Base-by-base conservation (phyloP, 2,797 vertebrate genomes). In the Pelochelys cantorii region DNA sequence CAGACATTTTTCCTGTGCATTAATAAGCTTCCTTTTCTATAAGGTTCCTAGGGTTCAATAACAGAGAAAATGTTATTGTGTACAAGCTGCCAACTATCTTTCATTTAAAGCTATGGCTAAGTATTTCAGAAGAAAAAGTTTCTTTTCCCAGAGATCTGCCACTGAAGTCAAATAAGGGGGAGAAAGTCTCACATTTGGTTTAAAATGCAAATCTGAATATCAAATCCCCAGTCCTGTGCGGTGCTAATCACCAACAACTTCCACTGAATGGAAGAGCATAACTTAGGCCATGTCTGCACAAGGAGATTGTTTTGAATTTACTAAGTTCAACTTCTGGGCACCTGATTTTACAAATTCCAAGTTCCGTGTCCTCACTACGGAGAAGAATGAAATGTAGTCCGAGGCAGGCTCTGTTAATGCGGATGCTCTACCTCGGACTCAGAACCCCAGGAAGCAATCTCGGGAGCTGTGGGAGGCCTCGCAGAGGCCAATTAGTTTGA, bases 101-200 rank as follows among this genome's bases (percentile, higher is more conserved):
- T 65, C 15, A 84, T 59, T 88, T 80, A 31, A 93, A 90, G 37
- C 53, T 25, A 54, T 83, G 82, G 4, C 3, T 37, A 25, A 25
- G 1, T 5, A 89, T 87, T 84, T 85, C 53, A 91, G 5, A 85
- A 53, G 12, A n/a, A 52, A 11, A 18, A 17, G 2, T 23, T 78
- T 86, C 18, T 8, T 57, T 31, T 57, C 29, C 3, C 14, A 68
- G 1, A 87, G 77, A 6, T 9, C 57, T 83, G 13, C 9, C 17
- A 5, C 5, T 59, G 56, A 74, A 27, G 13, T 53, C 53, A 53
- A 53, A 80, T 53, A 20, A 1, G 54, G 2, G 7, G 29, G 31
- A 65, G 14, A 65, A 29, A 42, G 42, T 42, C 42, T 77, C 31
- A 7, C 12, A n/a, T 71, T 3, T 57, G 5, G n/a, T 18, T 87